phyloP scores from a whole-genome alignment of 2,113 vertebrate species.

The Chaetura pelagica region DNA sequence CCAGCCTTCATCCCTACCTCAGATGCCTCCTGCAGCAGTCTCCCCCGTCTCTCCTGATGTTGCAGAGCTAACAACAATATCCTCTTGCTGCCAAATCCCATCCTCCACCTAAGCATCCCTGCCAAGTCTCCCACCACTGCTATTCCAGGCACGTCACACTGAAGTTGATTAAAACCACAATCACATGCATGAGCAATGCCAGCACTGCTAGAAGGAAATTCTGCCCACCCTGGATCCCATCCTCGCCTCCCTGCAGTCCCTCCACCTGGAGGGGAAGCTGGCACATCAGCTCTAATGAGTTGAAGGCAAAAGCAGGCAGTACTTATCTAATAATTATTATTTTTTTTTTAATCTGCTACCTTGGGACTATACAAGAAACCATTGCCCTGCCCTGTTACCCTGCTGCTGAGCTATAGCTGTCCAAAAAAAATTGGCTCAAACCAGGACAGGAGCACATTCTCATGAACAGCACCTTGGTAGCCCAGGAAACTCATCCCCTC shows the following conservation, averaged over 20 bases:
- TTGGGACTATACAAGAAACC: not conserved
- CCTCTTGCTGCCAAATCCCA: not conserved
- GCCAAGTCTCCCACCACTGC: not conserved
- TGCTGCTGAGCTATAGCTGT: not conserved
- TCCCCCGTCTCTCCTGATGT: not conserved
- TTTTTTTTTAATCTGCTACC: too few species aligned
- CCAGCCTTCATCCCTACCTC: not conserved
- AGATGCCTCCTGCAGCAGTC: not conserved
- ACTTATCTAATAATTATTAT: not conserved
- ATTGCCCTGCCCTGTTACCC: not conserved
- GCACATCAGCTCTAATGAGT: not conserved
- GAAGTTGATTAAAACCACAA: not conserved
- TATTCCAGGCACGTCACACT: not conserved
- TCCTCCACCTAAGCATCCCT: accelerated
- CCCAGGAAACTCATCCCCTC: not conserved
- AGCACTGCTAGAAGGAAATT: not conserved
- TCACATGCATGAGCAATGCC: accelerated
- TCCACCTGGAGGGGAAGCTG: not conserved
- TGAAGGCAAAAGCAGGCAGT: not conserved
- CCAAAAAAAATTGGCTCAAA: too few species aligned
- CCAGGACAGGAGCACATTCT: accelerated
- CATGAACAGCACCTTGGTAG: not conserved
- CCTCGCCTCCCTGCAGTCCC: not conserved
- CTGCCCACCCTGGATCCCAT: not conserved
- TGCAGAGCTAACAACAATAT: not conserved